phyloP scores from a whole-genome alignment of 2,797 vertebrate species.

The Anabas testudineus region DNA sequence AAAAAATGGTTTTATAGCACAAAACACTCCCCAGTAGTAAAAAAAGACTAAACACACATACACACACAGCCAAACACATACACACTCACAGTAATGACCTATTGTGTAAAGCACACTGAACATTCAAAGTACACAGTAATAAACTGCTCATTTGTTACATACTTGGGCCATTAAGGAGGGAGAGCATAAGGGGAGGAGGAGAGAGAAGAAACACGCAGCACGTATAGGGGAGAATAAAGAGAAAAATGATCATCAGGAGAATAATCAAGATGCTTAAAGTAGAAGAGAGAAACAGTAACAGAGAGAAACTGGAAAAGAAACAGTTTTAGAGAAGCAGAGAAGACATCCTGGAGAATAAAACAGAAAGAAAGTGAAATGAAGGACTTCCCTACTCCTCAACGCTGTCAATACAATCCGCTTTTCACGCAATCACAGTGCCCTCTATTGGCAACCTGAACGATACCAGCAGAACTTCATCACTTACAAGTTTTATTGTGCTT shows the following conservation, averaged over 20 bases:
- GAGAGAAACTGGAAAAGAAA: slow-evolving; percentile 22
- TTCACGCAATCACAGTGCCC: slow-evolving; percentile 70
- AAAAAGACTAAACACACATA: slow-evolving; percentile 31
- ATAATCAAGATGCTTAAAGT: slow-evolving; percentile 1
- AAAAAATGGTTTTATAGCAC: slow-evolving; percentile 62
- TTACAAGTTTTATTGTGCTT: background rate
- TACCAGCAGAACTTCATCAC: too few relatives aligned
- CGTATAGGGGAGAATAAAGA: slow-evolving; percentile 29
- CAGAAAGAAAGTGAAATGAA: slow-evolving; percentile 33
- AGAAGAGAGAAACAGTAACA: slow-evolving; percentile 15
- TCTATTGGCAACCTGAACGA: slow-evolving; percentile 48
- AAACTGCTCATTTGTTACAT: slow-evolving; percentile 69
- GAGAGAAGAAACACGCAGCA: background rate
- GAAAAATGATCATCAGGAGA: background rate
- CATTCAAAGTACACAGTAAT: slow-evolving; percentile 60
- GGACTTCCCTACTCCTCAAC: slow-evolving; percentile 20
- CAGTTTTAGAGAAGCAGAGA: background rate
- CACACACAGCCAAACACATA: slow-evolving; percentile 26
- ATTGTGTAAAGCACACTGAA: slow-evolving; percentile 65
- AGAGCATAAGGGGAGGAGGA: slow-evolving; percentile 8
- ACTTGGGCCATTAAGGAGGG: slow-evolving; percentile 48
- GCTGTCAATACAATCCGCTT: background rate
- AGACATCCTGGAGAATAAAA: slow-evolving; percentile 14
- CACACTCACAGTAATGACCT: slow-evolving; percentile 58
- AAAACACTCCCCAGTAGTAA: slow-evolving; percentile 45